These are phyloP conservation scores for Caenorhabditis sp. DNA, from an alignment of 2,888 invertebrate species.

Conservation along the genomic window DNA sequence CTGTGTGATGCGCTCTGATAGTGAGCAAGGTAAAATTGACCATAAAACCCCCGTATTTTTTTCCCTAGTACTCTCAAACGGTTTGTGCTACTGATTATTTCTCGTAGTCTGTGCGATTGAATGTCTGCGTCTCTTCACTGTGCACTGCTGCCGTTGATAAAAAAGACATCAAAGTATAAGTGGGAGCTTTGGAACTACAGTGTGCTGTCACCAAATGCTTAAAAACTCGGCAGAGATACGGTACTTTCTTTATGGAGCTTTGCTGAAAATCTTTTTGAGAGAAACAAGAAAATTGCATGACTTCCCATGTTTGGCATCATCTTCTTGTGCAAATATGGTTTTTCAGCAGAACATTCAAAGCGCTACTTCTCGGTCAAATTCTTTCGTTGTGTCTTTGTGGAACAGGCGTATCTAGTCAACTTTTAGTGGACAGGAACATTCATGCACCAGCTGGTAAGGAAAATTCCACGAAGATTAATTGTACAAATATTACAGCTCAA, in stretches of 20 bases:
- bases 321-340: background rate
- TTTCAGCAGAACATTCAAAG: conserved; percentile 79
- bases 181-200: background rate
- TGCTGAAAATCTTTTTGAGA: too few species aligned
- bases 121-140: background rate
- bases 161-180: background rate
- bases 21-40: too few species aligned
- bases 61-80: too few species aligned
- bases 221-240: too few species aligned
- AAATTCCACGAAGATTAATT: too few species aligned
- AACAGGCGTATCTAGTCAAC: conserved; percentile 86
- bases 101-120: background rate
- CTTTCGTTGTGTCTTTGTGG: conserved; percentile 87
- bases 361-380: conserved; percentile 83
- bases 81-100: background rate
- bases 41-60: too few species aligned
- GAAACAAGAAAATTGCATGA: too few species aligned
- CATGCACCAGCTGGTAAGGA: conserved; percentile 85
- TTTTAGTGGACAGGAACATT: conserved; percentile 84
- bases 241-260: too few species aligned
- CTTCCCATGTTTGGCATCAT: too few species aligned
- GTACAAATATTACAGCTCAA: conserved; percentile 83
- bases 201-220: too few species aligned
- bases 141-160: conserved; percentile 6
- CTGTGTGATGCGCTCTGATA: too few species aligned